A percentile compares a stretch with the other conserved stretches of the same genome.
Evolutionary conservation across 1,140 invertebrate species (phyloP).

Genomic region (Diploscapter pachys): DNA sequence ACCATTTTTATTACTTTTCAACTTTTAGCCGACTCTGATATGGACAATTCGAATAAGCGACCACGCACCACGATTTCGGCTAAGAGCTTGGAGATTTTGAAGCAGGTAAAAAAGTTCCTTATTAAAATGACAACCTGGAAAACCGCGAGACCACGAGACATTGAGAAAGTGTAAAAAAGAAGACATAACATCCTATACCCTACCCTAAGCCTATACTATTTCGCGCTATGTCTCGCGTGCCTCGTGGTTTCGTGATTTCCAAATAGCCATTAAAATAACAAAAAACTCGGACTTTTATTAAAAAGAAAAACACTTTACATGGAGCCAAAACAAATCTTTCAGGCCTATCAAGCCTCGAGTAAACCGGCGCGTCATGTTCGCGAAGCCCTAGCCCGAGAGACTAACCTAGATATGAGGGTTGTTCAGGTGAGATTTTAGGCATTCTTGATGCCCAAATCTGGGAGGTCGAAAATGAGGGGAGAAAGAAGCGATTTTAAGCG

Average conservation of each 20-base stretch:
- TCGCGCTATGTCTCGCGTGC: too few species aligned
- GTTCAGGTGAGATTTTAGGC: conserved; percentile 69
- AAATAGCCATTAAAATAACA: not conserved
- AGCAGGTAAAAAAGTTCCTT: conserved; percentile 67
- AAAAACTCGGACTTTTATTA: not conserved
- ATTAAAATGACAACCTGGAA: conserved; percentile 1
- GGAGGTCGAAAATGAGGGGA: too few species aligned
- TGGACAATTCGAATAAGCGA: conserved; percentile 88
- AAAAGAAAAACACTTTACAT: not conserved
- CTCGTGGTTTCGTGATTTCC: too few species aligned
- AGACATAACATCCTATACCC: too few species aligned
- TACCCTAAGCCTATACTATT: too few species aligned
- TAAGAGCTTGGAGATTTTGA: conserved; percentile 93
- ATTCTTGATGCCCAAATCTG: too few species aligned
- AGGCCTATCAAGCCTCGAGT: conserved; percentile 63
- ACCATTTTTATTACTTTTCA: not conserved
- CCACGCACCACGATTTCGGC: conserved; percentile 96
- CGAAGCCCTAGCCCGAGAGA: conserved; percentile 85
- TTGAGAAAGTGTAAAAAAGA: too few species aligned
- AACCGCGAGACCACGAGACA: conserved; percentile 2
- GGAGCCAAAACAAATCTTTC: not conserved
- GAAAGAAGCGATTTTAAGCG: too few species aligned
- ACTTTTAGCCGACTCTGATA: conserved; percentile 48
- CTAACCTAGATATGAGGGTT: conserved; percentile 94
- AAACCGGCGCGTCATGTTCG: conserved; percentile 95